These are phyloP conservation scores for Lepidochitona cinerea DNA, from an alignment of 2,888 invertebrate species.

Conservation along the genomic window DNA sequence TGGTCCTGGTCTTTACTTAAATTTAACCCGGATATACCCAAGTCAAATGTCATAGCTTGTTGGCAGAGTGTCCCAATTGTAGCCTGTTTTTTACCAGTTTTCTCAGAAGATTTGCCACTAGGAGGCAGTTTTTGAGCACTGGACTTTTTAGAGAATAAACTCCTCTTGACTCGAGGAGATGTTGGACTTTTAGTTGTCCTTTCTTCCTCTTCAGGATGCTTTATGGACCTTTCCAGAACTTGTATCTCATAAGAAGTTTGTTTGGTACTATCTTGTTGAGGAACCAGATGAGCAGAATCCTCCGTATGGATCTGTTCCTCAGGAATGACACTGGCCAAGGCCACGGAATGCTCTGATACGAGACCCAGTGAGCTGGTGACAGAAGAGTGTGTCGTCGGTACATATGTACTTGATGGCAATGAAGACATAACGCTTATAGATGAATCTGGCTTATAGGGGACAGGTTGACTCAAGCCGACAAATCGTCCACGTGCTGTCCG, in stretches of 20 bases:
- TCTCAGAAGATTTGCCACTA: slow-evolving; percentile 18
- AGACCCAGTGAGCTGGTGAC: neutral
- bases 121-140: neutral
- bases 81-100: slow-evolving; percentile 52
- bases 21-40: slow-evolving; percentile 46
- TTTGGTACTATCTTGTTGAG: neutral
- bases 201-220: neutral
- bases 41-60: slow-evolving; percentile 64
- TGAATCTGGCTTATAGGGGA: slow-evolving; percentile 42
- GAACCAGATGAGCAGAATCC: neutral
- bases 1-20: neutral
- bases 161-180: neutral
- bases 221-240: neutral
- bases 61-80: slow-evolving; percentile 65
- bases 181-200: neutral
- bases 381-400: neutral
- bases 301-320: neutral
- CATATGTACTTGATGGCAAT: slow-evolving; percentile 38
- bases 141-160: neutral
- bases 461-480: slow-evolving; percentile 3
- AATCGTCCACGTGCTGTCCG: neutral
- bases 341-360: neutral
- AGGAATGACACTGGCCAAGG: neutral
- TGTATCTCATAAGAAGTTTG: neutral
- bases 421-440: slow-evolving; percentile 44